phyloP scores from a whole-genome alignment of 2,797 vertebrate species.

The Poecilia picta region DNA sequence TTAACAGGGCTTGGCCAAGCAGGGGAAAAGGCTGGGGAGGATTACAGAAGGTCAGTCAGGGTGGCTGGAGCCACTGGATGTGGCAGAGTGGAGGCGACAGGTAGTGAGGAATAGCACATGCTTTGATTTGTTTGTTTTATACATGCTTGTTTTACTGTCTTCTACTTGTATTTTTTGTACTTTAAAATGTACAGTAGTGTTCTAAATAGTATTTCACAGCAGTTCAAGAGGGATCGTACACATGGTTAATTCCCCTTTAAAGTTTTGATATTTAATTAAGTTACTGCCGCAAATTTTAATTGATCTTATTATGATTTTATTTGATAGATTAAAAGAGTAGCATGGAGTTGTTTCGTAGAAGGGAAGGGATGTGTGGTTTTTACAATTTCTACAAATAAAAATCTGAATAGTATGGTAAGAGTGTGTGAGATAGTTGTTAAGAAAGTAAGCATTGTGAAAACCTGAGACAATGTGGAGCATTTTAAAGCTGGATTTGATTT shows the following conservation, averaged over 20 bases:
- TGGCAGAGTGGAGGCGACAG: neutral
- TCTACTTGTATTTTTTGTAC: neutral
- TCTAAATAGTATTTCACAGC: neutral
- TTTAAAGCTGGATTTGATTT: neutral
- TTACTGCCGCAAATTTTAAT: neutral
- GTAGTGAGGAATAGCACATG: neutral
- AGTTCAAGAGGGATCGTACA: neutral
- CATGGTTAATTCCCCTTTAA: neutral
- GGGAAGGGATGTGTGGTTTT: neutral
- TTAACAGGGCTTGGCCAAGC: conserved; percentile 86
- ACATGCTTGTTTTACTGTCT: neutral
- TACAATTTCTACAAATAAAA: neutral
- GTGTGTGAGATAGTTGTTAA: neutral
- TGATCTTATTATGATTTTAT: neutral
- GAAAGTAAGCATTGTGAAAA: neutral
- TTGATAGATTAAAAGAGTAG: neutral
- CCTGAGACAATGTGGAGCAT: no score
- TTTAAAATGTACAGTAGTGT: neutral
- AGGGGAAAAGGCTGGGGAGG: conserved; percentile 77
- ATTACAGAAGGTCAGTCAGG: conserved; percentile 72
- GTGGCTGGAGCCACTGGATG: conserved; percentile 32
- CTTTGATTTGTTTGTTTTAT: neutral
- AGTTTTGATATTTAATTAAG: neutral
- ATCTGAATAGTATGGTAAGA: neutral
- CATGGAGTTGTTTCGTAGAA: neutral